A percentile compares a stretch with the other conserved stretches of the same genome.
Evolutionary conservation across 2,888 invertebrate genomes (phyloP).

Genomic region (Frankliniella intonsa): DNA sequence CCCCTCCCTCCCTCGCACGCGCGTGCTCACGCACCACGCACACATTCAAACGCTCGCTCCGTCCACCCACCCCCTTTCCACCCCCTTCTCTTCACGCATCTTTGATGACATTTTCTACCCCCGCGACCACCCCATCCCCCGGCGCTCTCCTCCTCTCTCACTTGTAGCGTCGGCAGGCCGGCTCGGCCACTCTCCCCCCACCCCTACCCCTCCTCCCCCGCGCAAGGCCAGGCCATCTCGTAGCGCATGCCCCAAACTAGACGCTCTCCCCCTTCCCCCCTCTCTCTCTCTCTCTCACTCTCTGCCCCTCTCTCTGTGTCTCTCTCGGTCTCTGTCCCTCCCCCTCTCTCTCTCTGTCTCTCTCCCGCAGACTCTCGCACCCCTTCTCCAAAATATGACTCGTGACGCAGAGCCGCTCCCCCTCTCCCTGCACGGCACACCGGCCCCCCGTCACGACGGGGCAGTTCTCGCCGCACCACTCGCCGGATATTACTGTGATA

Average conservation of each 20-base stretch:
- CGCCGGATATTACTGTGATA: slow-evolving; percentile 17
- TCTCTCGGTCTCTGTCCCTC: too few species aligned
- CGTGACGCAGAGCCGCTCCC: neutral
- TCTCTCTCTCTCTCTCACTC: neutral
- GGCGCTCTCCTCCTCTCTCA: neutral
- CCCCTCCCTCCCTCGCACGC: neutral
- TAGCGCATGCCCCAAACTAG: slow-evolving; percentile 13
- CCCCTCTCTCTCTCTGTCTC: too few species aligned
- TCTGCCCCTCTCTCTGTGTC: too few species aligned
- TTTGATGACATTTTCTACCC: slow-evolving; percentile 10
- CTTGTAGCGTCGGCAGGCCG: neutral
- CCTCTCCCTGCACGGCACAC: neutral
- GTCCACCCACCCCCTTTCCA: neutral
- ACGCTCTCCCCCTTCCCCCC: neutral
- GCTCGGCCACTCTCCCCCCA: neutral
- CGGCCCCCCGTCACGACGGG: neutral
- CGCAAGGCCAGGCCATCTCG: neutral
- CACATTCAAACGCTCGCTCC: neutral
- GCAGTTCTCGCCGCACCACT: neutral
- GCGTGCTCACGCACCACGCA: neutral
- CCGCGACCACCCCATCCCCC: neutral
- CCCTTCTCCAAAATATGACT: neutral
- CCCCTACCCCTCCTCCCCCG: neutral
- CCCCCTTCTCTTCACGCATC: slow-evolving; percentile 15
- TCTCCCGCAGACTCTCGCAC: too few species aligned